Conservation (phyloP, 1,140 invertebrate genomes). For the Metopolophium dirhodum region DNA sequence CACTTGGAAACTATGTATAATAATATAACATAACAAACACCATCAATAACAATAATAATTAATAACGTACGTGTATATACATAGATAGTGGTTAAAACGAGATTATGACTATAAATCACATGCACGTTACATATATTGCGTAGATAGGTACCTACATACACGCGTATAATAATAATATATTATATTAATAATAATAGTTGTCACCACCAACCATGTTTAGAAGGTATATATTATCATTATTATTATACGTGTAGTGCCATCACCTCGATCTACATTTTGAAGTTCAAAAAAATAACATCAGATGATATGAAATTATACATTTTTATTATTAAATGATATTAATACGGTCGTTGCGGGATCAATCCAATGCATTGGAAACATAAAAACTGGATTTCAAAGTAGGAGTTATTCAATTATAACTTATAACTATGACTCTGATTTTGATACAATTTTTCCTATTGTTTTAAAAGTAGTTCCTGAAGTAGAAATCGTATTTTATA, state of each 20-base stretch:
- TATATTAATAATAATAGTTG: background rate
- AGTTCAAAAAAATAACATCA: background rate
- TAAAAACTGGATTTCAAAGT: too few species aligned
- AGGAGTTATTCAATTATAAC: too few species aligned
- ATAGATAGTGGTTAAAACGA: background rate
- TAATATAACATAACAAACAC: background rate
- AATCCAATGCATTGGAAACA: too few species aligned
- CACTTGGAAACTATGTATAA: background rate
- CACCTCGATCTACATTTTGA: background rate
- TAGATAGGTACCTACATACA: background rate
- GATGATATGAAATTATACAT: too few species aligned
- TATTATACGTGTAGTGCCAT: background rate
- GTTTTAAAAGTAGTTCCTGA: too few species aligned
- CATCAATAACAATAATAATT: conserved; percentile 7
- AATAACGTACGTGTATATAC: background rate
- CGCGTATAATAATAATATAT: background rate
- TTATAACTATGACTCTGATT: too few species aligned
- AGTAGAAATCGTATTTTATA: too few species aligned
- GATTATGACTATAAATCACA: conserved; percentile 1
- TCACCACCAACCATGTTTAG: background rate
- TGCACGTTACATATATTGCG: background rate
- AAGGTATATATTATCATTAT: background rate
- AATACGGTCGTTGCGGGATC: too few species aligned
- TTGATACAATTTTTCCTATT: too few species aligned
- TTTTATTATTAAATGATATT: background rate